Base-by-base conservation (phyloP, 2,888 invertebrate genomes). In the Euproctis similis region DNA sequence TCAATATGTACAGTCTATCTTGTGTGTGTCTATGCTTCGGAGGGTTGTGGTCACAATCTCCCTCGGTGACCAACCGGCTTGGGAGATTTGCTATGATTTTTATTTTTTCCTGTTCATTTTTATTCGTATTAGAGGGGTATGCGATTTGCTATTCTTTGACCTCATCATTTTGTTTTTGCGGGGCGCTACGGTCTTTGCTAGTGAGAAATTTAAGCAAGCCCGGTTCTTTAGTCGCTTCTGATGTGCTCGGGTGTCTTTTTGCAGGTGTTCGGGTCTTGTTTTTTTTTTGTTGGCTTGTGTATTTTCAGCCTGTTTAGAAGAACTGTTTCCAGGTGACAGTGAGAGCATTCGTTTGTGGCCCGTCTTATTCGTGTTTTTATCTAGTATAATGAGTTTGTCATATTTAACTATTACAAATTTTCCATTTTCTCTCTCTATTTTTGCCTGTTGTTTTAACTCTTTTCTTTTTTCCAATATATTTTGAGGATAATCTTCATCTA, bases 391-490 rank as follows among this genome's bases (percentile, higher is more conserved):
- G 3, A 20, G 9, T 20, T 20, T 20, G 9, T 20, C 9, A 9
- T 20, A 20, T 20, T 9, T 20, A 9, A 20, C 30, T 33, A n/a
- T n/a, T n/a, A n/a, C n/a, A n/a, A n/a, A n/a, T n/a, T n/a, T n/a
- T n/a, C n/a, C n/a, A n/a, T n/a, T n/a, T n/a, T n/a, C n/a, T n/a
- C n/a, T n/a, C n/a, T n/a, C n/a, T n/a, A n/a, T n/a, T n/a, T n/a
- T n/a, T 17, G 35, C 12, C 35, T 45, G 41, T 20, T 37, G 30
- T 24, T 42, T 34, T 18, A 47, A 12, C 22, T 39, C 29, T 36
- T 27, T 45, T 24, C 42, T 38, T 25, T 38, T 43, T 11, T 42
- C 31, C 13, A 47, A n/a, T n/a, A n/a, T n/a, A n/a, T n/a, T n/a
- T n/a, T n/a, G n/a, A n/a, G n/a, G n/a, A n/a, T n/a, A n/a, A 16